Evolutionary conservation across 2,888 invertebrate species (phyloP).

Genomic region (Catonia carolina): DNA sequence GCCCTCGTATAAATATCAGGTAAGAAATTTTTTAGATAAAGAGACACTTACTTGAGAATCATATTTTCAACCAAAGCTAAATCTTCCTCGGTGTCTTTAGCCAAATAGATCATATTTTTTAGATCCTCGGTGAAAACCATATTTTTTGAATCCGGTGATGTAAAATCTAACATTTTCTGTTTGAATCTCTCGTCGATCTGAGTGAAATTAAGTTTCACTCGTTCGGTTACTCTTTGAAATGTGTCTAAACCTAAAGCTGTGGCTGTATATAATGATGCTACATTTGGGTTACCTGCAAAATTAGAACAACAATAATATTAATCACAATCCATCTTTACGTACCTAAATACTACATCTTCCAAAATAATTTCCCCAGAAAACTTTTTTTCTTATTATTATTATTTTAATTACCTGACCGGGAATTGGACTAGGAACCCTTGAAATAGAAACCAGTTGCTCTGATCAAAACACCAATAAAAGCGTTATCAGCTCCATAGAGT

Average conservation of each 20-base stretch:
- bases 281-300: not conserved
- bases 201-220: slow-evolving; percentile 52
- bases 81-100: slow-evolving; percentile 54
- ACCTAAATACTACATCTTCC: too few relatives aligned
- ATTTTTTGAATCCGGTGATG: slow-evolving; percentile 48
- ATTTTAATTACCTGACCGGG: too few relatives aligned
- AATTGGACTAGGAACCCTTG: too few relatives aligned
- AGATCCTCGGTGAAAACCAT: slow-evolving; percentile 81
- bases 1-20: too few relatives aligned
- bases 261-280: slow-evolving; percentile 40
- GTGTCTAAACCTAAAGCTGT: slow-evolving; percentile 55
- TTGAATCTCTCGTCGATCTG: slow-evolving; percentile 59
- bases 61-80: slow-evolving; percentile 57
- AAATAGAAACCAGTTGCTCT: too few relatives aligned
- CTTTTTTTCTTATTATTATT: too few relatives aligned
- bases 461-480: too few relatives aligned
- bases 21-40: too few relatives aligned
- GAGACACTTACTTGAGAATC: slow-evolving; percentile 62
- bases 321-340: not conserved
- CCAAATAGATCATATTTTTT: slow-evolving; percentile 70
- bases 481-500: too few relatives aligned
- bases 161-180: slow-evolving; percentile 61
- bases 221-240: slow-evolving; percentile 50
- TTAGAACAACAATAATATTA: too few relatives aligned
- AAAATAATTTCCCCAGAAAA: too few relatives aligned